Evolutionary conservation across 2,113 vertebrate genomes (phyloP), one percentile per base, ranked within the genome.

Genomic region (Haplotaxodon microlepis): DNA sequence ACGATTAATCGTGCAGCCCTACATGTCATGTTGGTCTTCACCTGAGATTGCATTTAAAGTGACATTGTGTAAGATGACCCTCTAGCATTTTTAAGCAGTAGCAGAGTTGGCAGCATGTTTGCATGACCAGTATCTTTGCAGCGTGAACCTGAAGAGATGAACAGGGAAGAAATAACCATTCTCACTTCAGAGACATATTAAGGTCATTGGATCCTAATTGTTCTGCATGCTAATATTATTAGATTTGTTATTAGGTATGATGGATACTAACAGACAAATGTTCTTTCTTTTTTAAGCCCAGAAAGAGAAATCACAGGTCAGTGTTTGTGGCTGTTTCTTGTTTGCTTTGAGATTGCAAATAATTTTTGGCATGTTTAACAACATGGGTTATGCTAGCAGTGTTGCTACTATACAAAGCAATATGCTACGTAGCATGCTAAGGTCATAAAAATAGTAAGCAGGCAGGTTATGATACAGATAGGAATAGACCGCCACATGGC

Each of bases 191-290:
- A 66, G 9, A 66, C 36, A n/a, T n/a, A 66, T 8, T n/a, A 66
- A 36, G 31, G 31, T 66, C 61, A 66, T 66, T 66, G 61, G 31
- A 36, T 71, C 36, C 63, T 71, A 42, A 21, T 24, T 24, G n/a
- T 71, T 24, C 66, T 42, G 36, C n/a, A 42, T 1, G n/a, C 12
- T 16, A 42, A 42, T 24, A 71, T 42, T 9, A 24, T 14, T 40
- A 14, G 36, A 24, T 71, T 14, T 6, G n/a, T 24, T 42, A 24
- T 24, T 42, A 40, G 38, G 66, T 3, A 24, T 24, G 66, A 21
- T 21, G n/a, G 5, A 6, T 4, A 4, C n/a, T 14, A 71, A 69
- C 63, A 21, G n/a, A 21, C 11, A 1, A 40, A 21, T 40, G 0
- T 69, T 21, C 7, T 9, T 40, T 69, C 36, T 14, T 21, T 69